These are phyloP conservation scores for Lacerta agilis DNA, from an alignment of 2,797 vertebrate genomes.

Conservation along the genomic window DNA sequence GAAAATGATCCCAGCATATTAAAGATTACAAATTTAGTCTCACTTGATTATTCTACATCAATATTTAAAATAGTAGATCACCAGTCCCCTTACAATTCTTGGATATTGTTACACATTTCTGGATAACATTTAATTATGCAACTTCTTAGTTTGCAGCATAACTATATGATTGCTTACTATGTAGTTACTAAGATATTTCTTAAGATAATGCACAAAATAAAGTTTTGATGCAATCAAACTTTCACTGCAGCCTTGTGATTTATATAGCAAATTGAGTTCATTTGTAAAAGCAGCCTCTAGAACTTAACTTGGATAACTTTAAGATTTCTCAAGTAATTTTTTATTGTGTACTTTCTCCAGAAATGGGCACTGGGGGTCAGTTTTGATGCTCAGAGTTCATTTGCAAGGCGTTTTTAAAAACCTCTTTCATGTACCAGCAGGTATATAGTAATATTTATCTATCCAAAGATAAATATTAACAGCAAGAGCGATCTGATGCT, in stretches of 20 bases:
- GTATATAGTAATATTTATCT: neutral
- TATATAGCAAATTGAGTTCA: neutral
- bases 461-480: neutral
- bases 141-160: too few relatives aligned
- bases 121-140: neutral
- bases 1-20: neutral
- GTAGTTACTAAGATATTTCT: neutral
- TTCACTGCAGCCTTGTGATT: neutral
- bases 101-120: neutral
- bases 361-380: neutral
- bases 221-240: neutral
- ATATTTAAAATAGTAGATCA: neutral
- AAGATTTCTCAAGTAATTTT: rapidly evolving
- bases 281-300: neutral
- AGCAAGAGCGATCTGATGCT: neutral
- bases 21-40: neutral
- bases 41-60: neutral
- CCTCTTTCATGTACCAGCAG: neutral
- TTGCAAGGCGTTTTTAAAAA: neutral
- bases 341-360: neutral
- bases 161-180: neutral
- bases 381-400: neutral
- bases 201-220: neutral
- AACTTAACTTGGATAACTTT: conserved; percentile 13
- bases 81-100: neutral